Conservation (phyloP, 2,888 invertebrate species). For the Hypomecis punctinalis region DNA sequence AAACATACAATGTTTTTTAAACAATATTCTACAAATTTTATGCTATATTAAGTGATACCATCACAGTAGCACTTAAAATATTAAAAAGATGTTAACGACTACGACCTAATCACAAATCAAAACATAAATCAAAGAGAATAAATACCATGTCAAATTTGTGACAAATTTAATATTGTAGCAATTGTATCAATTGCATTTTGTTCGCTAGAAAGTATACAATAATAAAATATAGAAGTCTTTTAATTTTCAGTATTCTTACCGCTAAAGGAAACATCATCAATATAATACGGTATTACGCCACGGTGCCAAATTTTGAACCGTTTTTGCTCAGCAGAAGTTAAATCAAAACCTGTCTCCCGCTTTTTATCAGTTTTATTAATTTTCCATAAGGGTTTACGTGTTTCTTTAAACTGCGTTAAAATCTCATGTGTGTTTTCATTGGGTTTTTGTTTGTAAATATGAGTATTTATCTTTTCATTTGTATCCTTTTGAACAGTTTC, state of each 20-base stretch:
- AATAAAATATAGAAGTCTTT: too few species aligned
- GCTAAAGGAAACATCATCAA: slow-evolving; percentile 65
- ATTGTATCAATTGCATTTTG: too few species aligned
- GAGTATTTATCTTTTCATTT: background rate
- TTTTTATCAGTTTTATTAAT: slow-evolving; percentile 14
- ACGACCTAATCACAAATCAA: too few species aligned
- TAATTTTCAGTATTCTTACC: slow-evolving; percentile 52
- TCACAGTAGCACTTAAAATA: too few species aligned
- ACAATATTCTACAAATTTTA: too few species aligned
- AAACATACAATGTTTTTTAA: too few species aligned
- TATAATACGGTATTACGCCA: slow-evolving; percentile 69
- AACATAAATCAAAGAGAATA: too few species aligned
- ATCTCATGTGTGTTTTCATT: background rate
- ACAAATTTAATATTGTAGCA: too few species aligned
- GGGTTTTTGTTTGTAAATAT: background rate
- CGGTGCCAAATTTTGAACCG: slow-evolving; percentile 70
- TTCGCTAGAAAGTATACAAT: too few species aligned
- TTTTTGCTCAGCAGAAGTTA: slow-evolving; percentile 43
- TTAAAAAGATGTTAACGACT: too few species aligned
- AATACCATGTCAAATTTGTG: too few species aligned
- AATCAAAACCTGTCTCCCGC: slow-evolving; percentile 54
- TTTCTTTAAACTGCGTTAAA: background rate
- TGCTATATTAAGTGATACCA: too few species aligned
- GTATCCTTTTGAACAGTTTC: background rate
- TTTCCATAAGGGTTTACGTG: slow-evolving; percentile 3